A percentile compares a stretch with the other conserved stretches of the same genome.
phyloP scores from a whole-genome alignment of 2,888 invertebrate genomes.

The Melanostoma mellinum region DNA sequence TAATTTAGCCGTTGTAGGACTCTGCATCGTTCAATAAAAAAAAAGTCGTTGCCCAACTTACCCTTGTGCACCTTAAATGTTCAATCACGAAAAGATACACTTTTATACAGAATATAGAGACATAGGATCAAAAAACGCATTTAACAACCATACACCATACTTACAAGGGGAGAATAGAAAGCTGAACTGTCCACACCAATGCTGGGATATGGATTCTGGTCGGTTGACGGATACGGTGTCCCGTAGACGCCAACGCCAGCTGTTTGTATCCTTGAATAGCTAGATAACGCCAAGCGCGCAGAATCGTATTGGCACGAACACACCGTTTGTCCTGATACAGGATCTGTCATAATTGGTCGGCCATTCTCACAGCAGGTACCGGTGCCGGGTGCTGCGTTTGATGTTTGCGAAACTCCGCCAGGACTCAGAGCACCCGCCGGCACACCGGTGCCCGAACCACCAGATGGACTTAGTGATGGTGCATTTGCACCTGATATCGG shows the following conservation, averaged over 20 bases:
- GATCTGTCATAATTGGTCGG: constrained; percentile 95
- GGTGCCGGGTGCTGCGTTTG: constrained; percentile 78
- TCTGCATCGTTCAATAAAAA: no score
- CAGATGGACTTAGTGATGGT: constrained; percentile 88
- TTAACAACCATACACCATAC: constrained; percentile 83
- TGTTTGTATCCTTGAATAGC: constrained; percentile 90
- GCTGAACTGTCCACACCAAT: constrained; percentile 97
- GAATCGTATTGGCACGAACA: constrained; percentile 97
- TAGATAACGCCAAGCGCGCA: constrained; percentile 91
- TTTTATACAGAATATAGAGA: neutral
- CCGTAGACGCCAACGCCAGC: constrained; percentile 92
- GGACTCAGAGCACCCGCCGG: constrained; percentile 81
- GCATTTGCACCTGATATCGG: constrained; percentile 90
- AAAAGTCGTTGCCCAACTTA: no score
- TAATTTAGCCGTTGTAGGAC: no score
- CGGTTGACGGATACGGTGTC: constrained; percentile 93
- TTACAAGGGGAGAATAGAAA: constrained; percentile 97
- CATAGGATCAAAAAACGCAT: neutral
- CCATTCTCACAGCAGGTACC: constrained; percentile 94
- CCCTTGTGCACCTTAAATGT: no score
- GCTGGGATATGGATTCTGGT: constrained; percentile 96
- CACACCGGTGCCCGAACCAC: constrained; percentile 81
- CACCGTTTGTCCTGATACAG: constrained; percentile 95
- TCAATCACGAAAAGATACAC: no score
- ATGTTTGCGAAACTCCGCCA: constrained; percentile 81